A percentile compares a stretch with the other conserved stretches of the same genome.
Conservation (phyloP, 2,113 vertebrate species). For the Cardinalis cardinalis region DNA sequence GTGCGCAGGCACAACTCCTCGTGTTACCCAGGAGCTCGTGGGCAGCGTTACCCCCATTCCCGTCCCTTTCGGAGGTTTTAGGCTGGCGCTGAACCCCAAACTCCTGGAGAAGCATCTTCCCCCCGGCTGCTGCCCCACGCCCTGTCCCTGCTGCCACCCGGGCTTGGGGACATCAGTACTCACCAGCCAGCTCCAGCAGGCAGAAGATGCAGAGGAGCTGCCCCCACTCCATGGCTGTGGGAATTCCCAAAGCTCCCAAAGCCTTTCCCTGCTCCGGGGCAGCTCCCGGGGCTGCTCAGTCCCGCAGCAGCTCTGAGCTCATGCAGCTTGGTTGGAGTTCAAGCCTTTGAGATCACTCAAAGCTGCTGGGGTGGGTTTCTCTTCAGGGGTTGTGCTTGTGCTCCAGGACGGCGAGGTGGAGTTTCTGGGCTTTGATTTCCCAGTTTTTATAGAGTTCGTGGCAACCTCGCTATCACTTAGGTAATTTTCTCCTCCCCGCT, state of each 20-base stretch:
- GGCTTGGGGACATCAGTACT: background rate
- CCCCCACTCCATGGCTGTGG: constrained; percentile 26
- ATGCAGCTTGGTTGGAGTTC: constrained; percentile 12
- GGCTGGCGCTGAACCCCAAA: accelerated
- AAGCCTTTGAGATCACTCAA: constrained; percentile 46
- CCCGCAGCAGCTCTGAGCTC: constrained; percentile 41
- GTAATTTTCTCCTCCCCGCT: constrained; percentile 64
- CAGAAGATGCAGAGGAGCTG: constrained; percentile 57
- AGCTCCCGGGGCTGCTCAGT: background rate
- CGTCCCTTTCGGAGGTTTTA: accelerated
- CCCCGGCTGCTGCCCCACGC: background rate
- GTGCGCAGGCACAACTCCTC: background rate
- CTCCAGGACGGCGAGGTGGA: constrained; percentile 45
- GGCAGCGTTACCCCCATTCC: background rate
- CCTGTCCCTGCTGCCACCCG: accelerated
- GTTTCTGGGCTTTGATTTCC: constrained; percentile 33
- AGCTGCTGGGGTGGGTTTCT: constrained; percentile 40
- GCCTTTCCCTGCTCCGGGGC: background rate
- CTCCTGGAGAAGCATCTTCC: background rate
- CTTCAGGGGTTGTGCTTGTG: constrained; percentile 50
- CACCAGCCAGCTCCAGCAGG: constrained; percentile 60
- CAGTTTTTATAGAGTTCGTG: constrained; percentile 36
- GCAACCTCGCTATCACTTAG: constrained; percentile 62
- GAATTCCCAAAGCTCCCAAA: background rate
- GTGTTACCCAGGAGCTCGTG: too few species aligned